Percentiles rank a stretch among this genome's conserved stretches.
Conservation (phyloP, 2,888 invertebrate species). For the Liposcelis brunnea region DNA sequence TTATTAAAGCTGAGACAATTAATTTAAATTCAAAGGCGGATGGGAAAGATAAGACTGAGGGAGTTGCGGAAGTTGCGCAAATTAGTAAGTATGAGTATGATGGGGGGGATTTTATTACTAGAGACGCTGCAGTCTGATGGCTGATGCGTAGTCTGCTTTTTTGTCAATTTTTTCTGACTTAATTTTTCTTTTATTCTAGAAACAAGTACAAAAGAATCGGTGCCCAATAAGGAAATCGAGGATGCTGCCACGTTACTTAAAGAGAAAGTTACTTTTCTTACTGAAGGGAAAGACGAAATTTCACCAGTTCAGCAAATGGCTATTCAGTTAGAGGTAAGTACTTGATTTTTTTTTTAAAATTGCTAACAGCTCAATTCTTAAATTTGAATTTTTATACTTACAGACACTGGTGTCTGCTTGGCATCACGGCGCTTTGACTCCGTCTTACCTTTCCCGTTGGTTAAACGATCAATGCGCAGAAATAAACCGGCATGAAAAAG, state of each 20-base stretch:
- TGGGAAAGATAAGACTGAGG: constrained; percentile 28
- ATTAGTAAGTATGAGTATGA: too few species aligned
- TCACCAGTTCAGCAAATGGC: constrained; percentile 40
- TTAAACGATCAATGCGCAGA: constrained; percentile 39
- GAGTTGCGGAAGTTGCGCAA: constrained; percentile 11
- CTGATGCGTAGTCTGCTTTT: too few species aligned
- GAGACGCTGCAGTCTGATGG: too few species aligned
- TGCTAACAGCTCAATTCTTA: not conserved
- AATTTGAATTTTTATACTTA: constrained; percentile 16
- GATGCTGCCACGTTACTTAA: constrained; percentile 25
- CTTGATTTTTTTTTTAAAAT: not conserved
- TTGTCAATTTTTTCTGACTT: too few species aligned
- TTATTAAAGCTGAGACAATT: constrained; percentile 35
- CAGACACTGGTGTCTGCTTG: constrained; percentile 47
- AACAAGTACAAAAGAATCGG: too few species aligned
- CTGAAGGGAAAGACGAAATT: constrained; percentile 34
- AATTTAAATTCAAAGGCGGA: constrained; percentile 18
- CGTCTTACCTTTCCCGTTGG: constrained; percentile 40
- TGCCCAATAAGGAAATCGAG: not conserved
- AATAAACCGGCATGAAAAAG: constrained; percentile 42
- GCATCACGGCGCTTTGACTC: constrained; percentile 38
- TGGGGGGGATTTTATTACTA: too few species aligned
- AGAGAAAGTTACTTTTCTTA: constrained; percentile 39
- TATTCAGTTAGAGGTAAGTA: constrained; percentile 39
- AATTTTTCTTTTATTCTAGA: too few species aligned